A percentile compares a stretch with the other conserved stretches of the same genome.
These are phyloP conservation scores for human (Homo sapiens) DNA, from an alignment of 2,113 vertebrate species.

Conservation along the genomic window GRCh38 chr14:100396501-100397000, in stretches of 20 bases:
- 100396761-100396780: fast-evolving
- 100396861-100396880: fast-evolving
- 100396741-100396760: fast-evolving
- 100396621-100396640: background rate
- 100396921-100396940: background rate
- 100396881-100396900: fast-evolving
- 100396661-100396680: fast-evolving
- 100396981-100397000: background rate
- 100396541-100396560: background rate
- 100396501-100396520: fast-evolving
- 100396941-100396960: background rate
- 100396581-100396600: fast-evolving
- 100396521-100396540: fast-evolving
- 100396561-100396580: background rate
- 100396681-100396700: background rate
- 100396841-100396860: fast-evolving
- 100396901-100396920: background rate
- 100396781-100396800: too few relatives aligned
- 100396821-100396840: background rate
- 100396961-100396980: background rate
- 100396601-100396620: fast-evolving
- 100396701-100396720: fast-evolving
- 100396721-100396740: background rate
- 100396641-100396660: background rate
- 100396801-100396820: background rate